Base-by-base conservation (phyloP, 2,888 invertebrate species). In the Trachelus iudaicus region DNA sequence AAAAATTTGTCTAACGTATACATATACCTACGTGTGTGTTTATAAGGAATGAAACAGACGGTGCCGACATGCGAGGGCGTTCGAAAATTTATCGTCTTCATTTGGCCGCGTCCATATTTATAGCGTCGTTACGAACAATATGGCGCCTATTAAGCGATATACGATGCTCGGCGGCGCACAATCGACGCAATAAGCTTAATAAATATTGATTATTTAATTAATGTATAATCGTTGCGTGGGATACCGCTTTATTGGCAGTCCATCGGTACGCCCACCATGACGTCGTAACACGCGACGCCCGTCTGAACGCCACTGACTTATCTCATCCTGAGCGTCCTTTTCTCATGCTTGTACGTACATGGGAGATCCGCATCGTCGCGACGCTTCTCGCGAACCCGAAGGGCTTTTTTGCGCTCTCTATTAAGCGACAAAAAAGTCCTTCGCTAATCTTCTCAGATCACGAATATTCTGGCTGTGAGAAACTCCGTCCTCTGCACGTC, bases 141-240 rank as follows among this genome's bases (percentile, higher is more conserved):
- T 89, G 89, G 89, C 87, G 88, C 82, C 87, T 87, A 90, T 90
- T 90, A 89, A 89, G 83, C 85, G 88, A 87, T 86, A 87, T 89
- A 90, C 84, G 87, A 86, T 84, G 81, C 79, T 81, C 81, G 79
- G 80, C 79, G 69, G 81, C 84, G 86, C 85, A 84, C 82, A 83
- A 82, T 84, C 80, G 80, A 83, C 85, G 89, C 85, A 89, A 90
- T 89, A 85, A 88, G 87, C 87, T 89, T 87, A 87, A 90, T 90
- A 90, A 90, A 91, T 91, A 91, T 90, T 90, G 89, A 90, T 91
- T 88, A 87, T 90, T 90, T 89, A 90, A 90, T 91, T 90, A 90
- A 89, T 88, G 86, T 88, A 85, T 86, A 87, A 88, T 87, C 85
- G 85, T 82, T 84, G 86, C 85, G 89, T 88, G 85, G 87, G 87